Conservation (phyloP, 2,888 invertebrate species). For the Taphrorychus bicolor region DNA sequence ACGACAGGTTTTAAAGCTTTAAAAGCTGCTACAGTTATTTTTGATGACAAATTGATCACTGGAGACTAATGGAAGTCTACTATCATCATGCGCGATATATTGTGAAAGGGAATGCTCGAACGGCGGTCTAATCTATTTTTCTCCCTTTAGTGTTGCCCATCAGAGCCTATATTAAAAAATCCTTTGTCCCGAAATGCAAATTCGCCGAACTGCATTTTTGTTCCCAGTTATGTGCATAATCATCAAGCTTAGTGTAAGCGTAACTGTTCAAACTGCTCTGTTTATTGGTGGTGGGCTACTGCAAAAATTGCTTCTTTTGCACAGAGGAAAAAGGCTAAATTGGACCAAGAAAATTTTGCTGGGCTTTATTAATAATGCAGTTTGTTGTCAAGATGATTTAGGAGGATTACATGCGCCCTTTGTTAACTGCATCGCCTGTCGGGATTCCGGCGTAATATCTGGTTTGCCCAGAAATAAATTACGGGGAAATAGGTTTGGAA, state of each 20-base stretch:
- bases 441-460: background rate
- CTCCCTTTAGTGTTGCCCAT: background rate
- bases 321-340: background rate
- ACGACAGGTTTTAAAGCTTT: conserved; percentile 5
- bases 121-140: background rate
- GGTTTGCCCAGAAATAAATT: conserved; percentile 2
- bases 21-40: background rate
- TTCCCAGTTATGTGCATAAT: too few species aligned
- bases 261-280: too few species aligned
- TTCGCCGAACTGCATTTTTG: too few species aligned
- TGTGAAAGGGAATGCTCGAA: background rate
- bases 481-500: background rate
- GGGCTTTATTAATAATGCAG: conserved; percentile 1
- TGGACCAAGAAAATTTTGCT: background rate
- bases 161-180: background rate
- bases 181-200: background rate
- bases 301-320: too few species aligned
- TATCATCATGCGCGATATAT: background rate
- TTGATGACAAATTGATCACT: conserved; percentile 6
- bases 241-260: too few species aligned
- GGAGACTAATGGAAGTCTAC: background rate
- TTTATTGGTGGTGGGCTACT: too few species aligned
- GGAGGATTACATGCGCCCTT: conserved; percentile 2
- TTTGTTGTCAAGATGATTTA: conserved; percentile 4
- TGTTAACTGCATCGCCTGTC: conserved; percentile 7